These are phyloP conservation scores for Gavialis gangeticus DNA, from an alignment of 2,113 vertebrate genomes.

Conservation along the genomic window DNA sequence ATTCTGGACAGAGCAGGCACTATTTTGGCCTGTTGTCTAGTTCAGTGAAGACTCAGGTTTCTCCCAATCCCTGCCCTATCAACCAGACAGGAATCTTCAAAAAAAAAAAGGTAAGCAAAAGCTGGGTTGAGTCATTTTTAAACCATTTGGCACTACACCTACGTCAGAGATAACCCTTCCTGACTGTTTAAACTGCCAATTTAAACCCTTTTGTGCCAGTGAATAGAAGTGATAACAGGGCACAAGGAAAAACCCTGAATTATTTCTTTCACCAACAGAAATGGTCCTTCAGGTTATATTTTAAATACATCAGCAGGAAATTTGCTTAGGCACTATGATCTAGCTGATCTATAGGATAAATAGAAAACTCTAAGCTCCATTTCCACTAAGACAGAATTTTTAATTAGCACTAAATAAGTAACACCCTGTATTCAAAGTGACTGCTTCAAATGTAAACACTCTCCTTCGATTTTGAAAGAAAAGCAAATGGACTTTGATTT, in stretches of 20 bases:
- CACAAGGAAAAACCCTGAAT: not conserved
- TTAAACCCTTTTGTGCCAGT: not conserved
- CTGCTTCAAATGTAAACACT: not conserved
- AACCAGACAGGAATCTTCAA: not conserved
- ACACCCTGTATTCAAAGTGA: not conserved
- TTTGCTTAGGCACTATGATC: not conserved
- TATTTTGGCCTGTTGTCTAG: not conserved
- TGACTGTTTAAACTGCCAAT: not conserved
- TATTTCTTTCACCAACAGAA: not conserved
- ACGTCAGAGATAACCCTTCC: not conserved
- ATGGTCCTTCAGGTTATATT: not conserved
- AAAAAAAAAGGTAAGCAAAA: not conserved
- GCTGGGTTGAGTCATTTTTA: not conserved
- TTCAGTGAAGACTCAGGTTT: no score
- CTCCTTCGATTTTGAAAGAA: not conserved
- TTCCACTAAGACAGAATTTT: not conserved
- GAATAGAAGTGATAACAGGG: not conserved
- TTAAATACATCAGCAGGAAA: not conserved
- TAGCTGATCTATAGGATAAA: not conserved
- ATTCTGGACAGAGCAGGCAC: not conserved
- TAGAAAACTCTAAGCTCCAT: not conserved
- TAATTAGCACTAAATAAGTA: not conserved
- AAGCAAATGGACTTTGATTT: not conserved
- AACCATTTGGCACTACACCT: not conserved
- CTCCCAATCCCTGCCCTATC: not conserved